Base-by-base conservation (phyloP, 1,140 invertebrate genomes). In the Zaprionus tsacasi region DNA sequence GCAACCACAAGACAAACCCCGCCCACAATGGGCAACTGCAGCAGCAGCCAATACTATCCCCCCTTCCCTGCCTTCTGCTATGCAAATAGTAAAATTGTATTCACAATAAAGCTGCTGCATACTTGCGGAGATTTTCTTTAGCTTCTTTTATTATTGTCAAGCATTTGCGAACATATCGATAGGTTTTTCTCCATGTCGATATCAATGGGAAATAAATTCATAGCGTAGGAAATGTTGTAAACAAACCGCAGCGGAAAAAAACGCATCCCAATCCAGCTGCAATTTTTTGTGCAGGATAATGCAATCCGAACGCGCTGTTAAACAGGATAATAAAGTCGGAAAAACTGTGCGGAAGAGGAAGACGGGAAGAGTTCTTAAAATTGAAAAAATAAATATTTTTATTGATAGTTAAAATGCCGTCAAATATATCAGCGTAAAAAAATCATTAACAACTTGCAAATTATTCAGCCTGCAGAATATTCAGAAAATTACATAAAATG, bases 281-380 rank as follows among this genome's bases (percentile, higher is more conserved):
- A 3, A 0, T 30, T 54, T 72, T 40, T 58, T 57, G 21, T 15
- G 40, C 40, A 72, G 64, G 60, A 80, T 82, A 79, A 76, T 67
- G 70, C 71, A 79, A 83, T 82, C 80, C 76, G 67, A 73, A 76
- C 64, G 67, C 81, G 43, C 64, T 59, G 81, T 80, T 82, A 80
- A 82, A 68, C 81, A 77, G 68, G 72, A 85, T 77, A 82, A 82
- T 82, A 82, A 77, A 80, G 72, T 60, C 7, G 15, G 2, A 21
- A 35, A 25, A 43, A n/a, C n/a, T n/a, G n/a, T n/a, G n/a, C n/a
- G n/a, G n/a, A 13, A 6, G 38, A 15, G 6, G n/a, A 0, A 15
- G 40, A 43, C 13, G 13, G 10, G 11, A 1, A 38, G 7, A 15
- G 7, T 8, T 8, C 7, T 45, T 15, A 6, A 7, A 45, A 15